A percentile compares a stretch with the other conserved stretches of the same genome.
Conservation (phyloP, 2,888 invertebrate genomes). For the Melieria omissa region DNA sequence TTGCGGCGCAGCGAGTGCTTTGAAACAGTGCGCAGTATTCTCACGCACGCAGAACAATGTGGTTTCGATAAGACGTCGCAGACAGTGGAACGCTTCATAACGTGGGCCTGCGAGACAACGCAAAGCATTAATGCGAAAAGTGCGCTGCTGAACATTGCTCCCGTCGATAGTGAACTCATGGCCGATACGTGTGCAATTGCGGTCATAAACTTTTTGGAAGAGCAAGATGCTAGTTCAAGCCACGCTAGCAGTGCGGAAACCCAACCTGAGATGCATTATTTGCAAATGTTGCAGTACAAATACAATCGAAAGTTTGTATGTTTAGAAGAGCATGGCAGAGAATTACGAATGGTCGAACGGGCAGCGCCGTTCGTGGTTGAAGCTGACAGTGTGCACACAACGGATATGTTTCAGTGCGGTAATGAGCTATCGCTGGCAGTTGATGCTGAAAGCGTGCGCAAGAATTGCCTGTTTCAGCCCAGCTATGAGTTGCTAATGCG, state of each 20-base stretch:
- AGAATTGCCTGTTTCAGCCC: slow-evolving; percentile 57
- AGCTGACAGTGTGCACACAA: slow-evolving; percentile 39
- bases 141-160: slow-evolving; percentile 55
- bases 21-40: slow-evolving; percentile 54
- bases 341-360: slow-evolving; percentile 19
- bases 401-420: slow-evolving; percentile 58
- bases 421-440: slow-evolving; percentile 50
- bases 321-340: slow-evolving; percentile 47
- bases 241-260: background rate
- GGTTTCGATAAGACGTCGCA: slow-evolving; percentile 55
- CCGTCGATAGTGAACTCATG: slow-evolving; percentile 52
- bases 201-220: slow-evolving; percentile 60
- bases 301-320: slow-evolving; percentile 58
- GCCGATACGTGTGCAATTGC: slow-evolving; percentile 60
- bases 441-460: slow-evolving; percentile 29
- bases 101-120: slow-evolving; percentile 54
- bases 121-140: slow-evolving; percentile 51
- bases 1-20: slow-evolving; percentile 59
- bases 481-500: slow-evolving; percentile 62
- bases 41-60: slow-evolving; percentile 51
- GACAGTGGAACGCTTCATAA: slow-evolving; percentile 50
- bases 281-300: slow-evolving; percentile 53
- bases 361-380: too few relatives aligned
- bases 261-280: background rate
- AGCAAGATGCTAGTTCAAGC: slow-evolving; percentile 31